phyloP scores from a whole-genome alignment of 2,113 vertebrate species.

The Upupa epops region DNA sequence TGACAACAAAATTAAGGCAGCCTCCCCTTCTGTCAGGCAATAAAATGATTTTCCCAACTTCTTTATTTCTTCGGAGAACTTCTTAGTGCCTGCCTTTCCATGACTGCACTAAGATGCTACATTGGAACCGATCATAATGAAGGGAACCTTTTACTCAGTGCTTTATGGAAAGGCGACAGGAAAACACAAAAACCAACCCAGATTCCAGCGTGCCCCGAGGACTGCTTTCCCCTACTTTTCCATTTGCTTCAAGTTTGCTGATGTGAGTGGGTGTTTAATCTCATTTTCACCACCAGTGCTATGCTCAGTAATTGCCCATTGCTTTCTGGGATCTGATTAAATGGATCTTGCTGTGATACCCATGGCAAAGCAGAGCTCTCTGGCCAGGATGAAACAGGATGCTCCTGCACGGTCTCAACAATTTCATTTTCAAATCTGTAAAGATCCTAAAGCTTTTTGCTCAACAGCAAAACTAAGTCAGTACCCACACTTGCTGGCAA shows the following conservation, averaged over 20 bases:
- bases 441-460: background rate
- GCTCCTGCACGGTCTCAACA: background rate
- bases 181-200: background rate
- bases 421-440: background rate
- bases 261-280: background rate
- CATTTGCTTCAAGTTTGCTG: background rate
- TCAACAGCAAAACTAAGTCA: background rate
- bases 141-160: background rate
- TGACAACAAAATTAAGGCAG: conserved; percentile 77
- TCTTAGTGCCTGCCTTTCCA: conserved; percentile 26
- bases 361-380: background rate
- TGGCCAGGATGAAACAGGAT: background rate
- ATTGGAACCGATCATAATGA: background rate
- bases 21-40: conserved; percentile 66
- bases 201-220: background rate
- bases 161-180: background rate
- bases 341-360: background rate
- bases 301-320: background rate
- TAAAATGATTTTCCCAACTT: conserved; percentile 70
- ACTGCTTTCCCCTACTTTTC: background rate
- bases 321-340: background rate
- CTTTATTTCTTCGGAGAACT: conserved; percentile 65
- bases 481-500: background rate
- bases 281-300: background rate
- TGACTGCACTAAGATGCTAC: background rate